These are phyloP conservation scores for Chionomys nivalis DNA, from an alignment of 2,113 vertebrate species.

Conservation along the genomic window DNA sequence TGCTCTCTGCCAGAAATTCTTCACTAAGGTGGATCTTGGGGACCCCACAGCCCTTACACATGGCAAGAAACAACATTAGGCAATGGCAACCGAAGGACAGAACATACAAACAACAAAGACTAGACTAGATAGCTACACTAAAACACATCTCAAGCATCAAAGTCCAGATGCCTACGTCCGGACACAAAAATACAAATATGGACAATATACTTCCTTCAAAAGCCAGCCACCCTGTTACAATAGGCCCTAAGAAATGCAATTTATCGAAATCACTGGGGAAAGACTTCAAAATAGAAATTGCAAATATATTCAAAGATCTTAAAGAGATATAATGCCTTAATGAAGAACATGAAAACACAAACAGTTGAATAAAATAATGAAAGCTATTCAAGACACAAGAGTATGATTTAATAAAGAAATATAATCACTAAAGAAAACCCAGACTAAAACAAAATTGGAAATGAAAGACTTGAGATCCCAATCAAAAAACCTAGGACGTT, in stretches of 20 bases:
- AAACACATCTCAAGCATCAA: background rate
- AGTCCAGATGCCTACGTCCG: background rate
- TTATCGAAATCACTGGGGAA: background rate
- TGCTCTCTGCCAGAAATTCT: background rate
- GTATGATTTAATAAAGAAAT: background rate
- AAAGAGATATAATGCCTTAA: background rate
- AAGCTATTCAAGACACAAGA: background rate
- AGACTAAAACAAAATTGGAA: background rate
- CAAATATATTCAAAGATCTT: background rate
- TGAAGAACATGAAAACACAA: background rate
- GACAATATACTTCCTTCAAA: background rate
- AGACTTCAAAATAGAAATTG: background rate
- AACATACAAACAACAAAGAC: background rate
- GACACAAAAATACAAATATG: background rate
- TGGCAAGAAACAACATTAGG: background rate
- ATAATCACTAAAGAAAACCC: background rate
- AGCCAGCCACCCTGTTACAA: background rate
- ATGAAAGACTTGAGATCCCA: background rate
- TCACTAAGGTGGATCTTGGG: background rate
- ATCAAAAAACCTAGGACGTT: background rate
- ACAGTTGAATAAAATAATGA: background rate
- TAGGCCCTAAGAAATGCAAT: background rate
- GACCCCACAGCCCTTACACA: background rate
- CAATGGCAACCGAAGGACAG: background rate
- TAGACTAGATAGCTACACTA: background rate